Evolutionary conservation across 2,797 vertebrate species (phyloP).

Genomic region (Eulemur albifrons): DNA sequence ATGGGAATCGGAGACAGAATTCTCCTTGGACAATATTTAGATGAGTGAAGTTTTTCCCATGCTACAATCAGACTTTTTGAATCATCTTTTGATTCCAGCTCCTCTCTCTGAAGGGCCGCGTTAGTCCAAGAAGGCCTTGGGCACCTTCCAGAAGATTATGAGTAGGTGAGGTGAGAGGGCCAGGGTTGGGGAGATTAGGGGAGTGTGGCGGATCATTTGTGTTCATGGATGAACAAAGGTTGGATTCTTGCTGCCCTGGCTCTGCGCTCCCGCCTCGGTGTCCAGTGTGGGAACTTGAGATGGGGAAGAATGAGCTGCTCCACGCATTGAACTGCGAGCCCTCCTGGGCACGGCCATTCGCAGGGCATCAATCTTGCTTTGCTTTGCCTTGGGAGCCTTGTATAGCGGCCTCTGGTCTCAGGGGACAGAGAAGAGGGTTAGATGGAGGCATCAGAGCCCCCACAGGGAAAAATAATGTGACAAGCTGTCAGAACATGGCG

Average conservation of each 20-base stretch:
- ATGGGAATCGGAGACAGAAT: not conserved
- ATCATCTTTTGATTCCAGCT: not conserved
- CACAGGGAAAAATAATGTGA: conserved; percentile 72
- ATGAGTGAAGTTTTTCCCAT: not conserved
- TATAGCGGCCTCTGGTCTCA: conserved; percentile 46
- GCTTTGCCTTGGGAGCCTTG: conserved; percentile 50
- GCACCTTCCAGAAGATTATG: not conserved
- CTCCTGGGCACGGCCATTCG: not conserved
- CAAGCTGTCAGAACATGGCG: conserved; percentile 65
- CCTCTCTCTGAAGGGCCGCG: not conserved
- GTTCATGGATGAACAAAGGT: conserved; percentile 36
- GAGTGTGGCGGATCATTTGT: conserved; percentile 18
- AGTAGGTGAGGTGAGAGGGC: conserved; percentile 3
- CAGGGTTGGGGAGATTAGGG: not conserved
- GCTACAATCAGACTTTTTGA: not conserved
- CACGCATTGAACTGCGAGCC: conserved; percentile 1
- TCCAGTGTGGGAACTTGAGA: conserved; percentile 65
- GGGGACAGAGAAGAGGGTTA: conserved; percentile 41
- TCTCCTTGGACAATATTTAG: conserved; percentile 12
- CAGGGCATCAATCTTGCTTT: conserved; percentile 72
- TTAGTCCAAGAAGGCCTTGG: not conserved
- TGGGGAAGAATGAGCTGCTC: conserved; percentile 40
- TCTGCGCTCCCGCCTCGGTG: not conserved
- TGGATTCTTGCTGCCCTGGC: conserved; percentile 44
- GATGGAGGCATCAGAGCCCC: conserved; percentile 55